These are phyloP conservation scores for Eueides isabella DNA, from an alignment of 1,140 invertebrate species.

Conservation along the genomic window DNA sequence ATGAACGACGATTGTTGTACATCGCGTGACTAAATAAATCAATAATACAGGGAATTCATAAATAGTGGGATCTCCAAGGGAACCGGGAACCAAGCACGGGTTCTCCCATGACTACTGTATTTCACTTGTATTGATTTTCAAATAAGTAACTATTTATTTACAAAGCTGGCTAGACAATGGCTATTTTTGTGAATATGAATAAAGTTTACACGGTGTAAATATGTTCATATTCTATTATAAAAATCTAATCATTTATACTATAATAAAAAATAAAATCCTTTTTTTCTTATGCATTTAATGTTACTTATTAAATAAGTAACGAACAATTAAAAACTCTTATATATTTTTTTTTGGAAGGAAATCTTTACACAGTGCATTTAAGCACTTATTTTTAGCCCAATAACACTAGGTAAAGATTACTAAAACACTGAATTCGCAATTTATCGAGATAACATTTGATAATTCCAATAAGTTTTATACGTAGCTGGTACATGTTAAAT, in stretches of 20 bases:
- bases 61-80: conserved; percentile 59
- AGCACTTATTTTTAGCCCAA: too few species aligned
- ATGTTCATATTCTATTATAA: too few species aligned
- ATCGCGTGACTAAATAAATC: conserved; percentile 50
- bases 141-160: neutral
- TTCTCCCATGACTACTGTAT: neutral
- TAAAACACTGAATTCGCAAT: neutral
- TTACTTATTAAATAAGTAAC: too few species aligned
- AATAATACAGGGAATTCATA: conserved; percentile 45
- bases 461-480: neutral
- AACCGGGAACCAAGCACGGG: conserved; percentile 54
- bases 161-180: neutral
- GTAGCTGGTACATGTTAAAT: neutral
- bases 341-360: too few species aligned
- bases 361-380: too few species aligned
- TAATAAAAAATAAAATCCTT: too few species aligned
- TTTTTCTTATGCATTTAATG: too few species aligned
- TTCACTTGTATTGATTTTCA: conserved; percentile 4
- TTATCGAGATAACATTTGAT: neutral
- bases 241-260: too few species aligned
- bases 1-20: neutral
- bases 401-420: neutral
- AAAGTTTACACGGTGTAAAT: neutral
- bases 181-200: neutral
- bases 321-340: too few species aligned